These are phyloP conservation scores for Neotoma lepida DNA, from an alignment of 2,113 vertebrate species.

Conservation along the genomic window DNA sequence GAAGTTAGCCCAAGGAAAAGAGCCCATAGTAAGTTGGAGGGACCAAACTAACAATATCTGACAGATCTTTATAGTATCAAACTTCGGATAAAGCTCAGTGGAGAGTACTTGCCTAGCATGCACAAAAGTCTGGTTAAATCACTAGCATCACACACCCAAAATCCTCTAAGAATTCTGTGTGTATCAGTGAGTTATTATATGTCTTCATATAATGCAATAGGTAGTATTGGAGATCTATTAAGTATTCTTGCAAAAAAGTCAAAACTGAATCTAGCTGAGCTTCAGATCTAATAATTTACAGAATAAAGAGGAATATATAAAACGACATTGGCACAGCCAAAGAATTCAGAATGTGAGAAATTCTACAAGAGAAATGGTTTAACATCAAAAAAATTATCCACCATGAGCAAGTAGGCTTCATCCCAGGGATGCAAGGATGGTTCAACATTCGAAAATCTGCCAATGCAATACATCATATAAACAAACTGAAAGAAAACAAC, in stretches of 20 bases:
- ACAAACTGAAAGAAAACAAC: too few species aligned
- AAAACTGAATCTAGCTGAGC: background rate
- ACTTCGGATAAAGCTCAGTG: background rate
- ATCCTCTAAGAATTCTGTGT: background rate
- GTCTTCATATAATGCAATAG: background rate
- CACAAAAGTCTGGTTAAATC: background rate
- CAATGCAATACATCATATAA: too few species aligned
- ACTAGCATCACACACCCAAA: background rate
- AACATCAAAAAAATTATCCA: too few species aligned
- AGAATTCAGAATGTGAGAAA: background rate
- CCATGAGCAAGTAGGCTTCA: too few species aligned
- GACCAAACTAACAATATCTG: background rate
- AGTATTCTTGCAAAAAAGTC: background rate
- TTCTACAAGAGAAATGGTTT: background rate
- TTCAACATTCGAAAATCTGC: too few species aligned
- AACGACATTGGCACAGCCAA: background rate
- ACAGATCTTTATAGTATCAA: background rate
- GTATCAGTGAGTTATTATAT: background rate
- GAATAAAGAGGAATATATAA: background rate
- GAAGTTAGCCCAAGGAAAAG: background rate
- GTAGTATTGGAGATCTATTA: background rate
- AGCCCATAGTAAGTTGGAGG: background rate
- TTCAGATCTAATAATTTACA: background rate
- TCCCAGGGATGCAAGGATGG: too few species aligned
- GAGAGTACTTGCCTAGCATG: background rate